phyloP scores from a whole-genome alignment of 1,140 invertebrate genomes.

The Drosophila ironensis region DNA sequence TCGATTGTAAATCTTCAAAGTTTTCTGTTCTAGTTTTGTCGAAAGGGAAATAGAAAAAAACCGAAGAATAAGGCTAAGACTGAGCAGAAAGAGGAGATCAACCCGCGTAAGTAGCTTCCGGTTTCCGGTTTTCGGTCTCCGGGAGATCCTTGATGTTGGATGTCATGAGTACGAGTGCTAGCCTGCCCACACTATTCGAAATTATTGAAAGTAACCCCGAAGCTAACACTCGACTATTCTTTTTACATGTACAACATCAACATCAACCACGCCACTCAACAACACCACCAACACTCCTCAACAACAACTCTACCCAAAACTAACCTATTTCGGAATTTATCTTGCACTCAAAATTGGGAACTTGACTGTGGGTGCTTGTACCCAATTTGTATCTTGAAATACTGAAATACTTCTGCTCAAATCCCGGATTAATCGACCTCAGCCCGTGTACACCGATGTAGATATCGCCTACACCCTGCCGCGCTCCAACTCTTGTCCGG shows the following conservation, averaged over 20 bases:
- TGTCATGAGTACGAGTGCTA: too few species aligned
- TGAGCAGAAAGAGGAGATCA: constrained; percentile 41
- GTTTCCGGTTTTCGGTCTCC: too few species aligned
- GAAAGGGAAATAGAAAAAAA: constrained; percentile 71
- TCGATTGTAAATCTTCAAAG: not conserved
- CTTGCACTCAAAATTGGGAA: not conserved
- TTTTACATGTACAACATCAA: constrained; percentile 57
- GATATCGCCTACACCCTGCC: constrained; percentile 51
- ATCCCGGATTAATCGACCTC: constrained; percentile 14
- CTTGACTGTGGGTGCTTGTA: too few species aligned
- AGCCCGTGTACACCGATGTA: constrained; percentile 79
- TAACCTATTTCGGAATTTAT: not conserved
- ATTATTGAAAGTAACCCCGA: not conserved
- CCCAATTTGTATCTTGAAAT: not conserved
- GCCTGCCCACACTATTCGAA: not conserved
- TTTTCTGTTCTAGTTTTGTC: constrained; percentile 68
- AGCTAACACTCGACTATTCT: constrained; percentile 31
- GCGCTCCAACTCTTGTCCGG: constrained; percentile 85
- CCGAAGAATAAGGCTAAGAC: constrained; percentile 62
- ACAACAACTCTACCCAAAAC: constrained; percentile 2
- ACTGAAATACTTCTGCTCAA: too few species aligned
- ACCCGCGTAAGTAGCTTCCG: constrained; percentile 55
- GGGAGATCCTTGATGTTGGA: too few species aligned
- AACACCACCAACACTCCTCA: constrained; percentile 1
- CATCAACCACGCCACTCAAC: too few species aligned